Evolutionary conservation across 2,113 vertebrate genomes (phyloP).

Genomic region (Regulus satrapa): DNA sequence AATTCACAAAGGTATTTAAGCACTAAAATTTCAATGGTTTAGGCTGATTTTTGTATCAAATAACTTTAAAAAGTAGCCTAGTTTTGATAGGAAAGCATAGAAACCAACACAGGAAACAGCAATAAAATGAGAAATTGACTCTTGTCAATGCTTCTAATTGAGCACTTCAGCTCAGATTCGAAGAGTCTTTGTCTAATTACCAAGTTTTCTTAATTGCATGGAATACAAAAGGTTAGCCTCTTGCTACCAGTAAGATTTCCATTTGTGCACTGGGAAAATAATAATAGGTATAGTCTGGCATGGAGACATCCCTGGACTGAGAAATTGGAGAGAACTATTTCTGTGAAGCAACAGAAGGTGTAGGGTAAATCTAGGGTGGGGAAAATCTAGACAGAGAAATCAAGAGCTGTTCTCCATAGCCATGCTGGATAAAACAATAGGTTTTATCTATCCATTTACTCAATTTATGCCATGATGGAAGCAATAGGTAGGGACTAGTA

Average conservation of each 20-base stretch:
- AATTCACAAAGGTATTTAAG: neutral
- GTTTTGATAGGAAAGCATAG: neutral
- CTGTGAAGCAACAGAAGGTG: neutral
- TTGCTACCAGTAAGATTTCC: neutral
- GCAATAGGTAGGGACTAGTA: neutral
- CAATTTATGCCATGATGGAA: neutral
- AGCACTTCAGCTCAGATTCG: neutral
- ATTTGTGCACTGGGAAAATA: neutral
- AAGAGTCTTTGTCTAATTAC: neutral
- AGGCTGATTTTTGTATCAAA: neutral
- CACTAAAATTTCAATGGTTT: neutral
- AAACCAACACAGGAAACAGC: neutral
- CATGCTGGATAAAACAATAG: neutral
- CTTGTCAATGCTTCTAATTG: neutral
- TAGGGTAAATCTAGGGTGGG: no score
- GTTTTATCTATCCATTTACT: neutral
- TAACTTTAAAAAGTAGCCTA: neutral
- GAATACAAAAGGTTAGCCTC: neutral
- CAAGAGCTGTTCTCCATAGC: neutral
- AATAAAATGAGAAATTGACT: neutral
- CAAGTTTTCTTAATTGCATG: neutral
- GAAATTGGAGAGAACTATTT: neutral
- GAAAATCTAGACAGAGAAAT: neutral
- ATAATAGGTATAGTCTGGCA: neutral
- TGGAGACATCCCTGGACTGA: neutral